Percentiles rank a stretch among this genome's conserved stretches.
phyloP scores from a whole-genome alignment of 2,113 vertebrate species.

The Cebidichthys violaceus region DNA sequence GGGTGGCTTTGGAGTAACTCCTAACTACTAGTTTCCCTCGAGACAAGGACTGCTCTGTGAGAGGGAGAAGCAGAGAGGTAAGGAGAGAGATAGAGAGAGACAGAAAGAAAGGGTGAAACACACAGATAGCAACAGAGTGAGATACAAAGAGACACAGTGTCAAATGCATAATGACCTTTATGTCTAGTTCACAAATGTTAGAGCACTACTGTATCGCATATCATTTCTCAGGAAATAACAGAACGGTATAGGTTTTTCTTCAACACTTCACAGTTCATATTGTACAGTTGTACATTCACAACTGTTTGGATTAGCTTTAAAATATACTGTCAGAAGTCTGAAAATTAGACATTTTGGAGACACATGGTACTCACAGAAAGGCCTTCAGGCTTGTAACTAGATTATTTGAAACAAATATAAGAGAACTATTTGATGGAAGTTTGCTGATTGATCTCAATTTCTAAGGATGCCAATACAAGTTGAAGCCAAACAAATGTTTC shows the following conservation, averaged over 20 bases:
- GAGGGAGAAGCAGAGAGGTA: background rate
- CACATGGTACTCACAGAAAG: background rate
- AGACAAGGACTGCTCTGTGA: background rate
- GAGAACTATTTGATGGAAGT: background rate
- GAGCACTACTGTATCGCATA: background rate
- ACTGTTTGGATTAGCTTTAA: background rate
- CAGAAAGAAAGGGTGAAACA: background rate
- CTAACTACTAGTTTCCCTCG: background rate
- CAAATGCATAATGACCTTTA: constrained; percentile 13
- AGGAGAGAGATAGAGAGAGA: background rate
- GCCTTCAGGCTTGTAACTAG: background rate
- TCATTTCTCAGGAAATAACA: background rate
- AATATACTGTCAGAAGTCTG: background rate
- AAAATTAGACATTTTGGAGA: background rate
- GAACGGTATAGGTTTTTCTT: background rate
- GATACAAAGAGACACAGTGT: background rate
- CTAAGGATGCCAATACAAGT: background rate
- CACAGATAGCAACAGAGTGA: background rate
- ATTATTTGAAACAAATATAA: constrained; percentile 2
- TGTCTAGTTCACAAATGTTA: background rate
- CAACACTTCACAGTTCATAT: background rate
- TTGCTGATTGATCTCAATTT: constrained; percentile 8
- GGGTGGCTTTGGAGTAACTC: background rate
- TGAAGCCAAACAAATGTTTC: constrained; percentile 18
- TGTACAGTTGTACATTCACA: background rate